These are phyloP conservation scores for Cynopterus brachyotis DNA, from an alignment of 2,113 vertebrate species.

Conservation along the genomic window DNA sequence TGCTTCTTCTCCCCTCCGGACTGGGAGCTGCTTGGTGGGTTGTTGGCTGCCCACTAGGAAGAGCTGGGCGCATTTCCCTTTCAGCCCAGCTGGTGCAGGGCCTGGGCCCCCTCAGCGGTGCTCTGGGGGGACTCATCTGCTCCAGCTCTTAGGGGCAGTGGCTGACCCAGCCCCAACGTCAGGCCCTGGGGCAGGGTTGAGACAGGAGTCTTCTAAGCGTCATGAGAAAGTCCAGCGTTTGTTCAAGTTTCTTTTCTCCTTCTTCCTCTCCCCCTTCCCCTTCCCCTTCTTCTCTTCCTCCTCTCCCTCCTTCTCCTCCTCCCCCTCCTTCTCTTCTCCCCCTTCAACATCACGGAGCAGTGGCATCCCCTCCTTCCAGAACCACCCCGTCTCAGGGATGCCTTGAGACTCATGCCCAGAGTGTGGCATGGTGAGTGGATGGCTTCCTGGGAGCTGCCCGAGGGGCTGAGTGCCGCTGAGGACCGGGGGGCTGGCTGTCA, in stretches of 20 bases:
- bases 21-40: not conserved
- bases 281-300: too few relatives aligned
- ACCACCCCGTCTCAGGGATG: too few relatives aligned
- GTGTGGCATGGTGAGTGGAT: not conserved
- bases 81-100: not conserved
- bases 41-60: not conserved
- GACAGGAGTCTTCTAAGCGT: not conserved
- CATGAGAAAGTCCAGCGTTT: not conserved
- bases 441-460: not conserved
- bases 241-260: not conserved
- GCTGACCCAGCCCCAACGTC: not conserved
- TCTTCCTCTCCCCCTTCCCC: not conserved
- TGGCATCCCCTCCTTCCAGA: not conserved
- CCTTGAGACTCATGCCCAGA: not conserved
- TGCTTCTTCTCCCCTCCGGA: not conserved
- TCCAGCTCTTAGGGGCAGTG: not conserved
- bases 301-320: too few relatives aligned
- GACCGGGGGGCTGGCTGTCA: rapidly evolving
- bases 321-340: too few relatives aligned
- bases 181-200: not conserved
- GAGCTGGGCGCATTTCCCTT: not conserved
- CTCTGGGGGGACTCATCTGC: too few relatives aligned
- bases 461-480: rapidly evolving
- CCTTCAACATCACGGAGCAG: not conserved
- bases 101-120: not conserved